Percentiles rank a stretch among this genome's conserved stretches.
phyloP scores from a whole-genome alignment of 2,113 vertebrate genomes.

The human region DNA sequence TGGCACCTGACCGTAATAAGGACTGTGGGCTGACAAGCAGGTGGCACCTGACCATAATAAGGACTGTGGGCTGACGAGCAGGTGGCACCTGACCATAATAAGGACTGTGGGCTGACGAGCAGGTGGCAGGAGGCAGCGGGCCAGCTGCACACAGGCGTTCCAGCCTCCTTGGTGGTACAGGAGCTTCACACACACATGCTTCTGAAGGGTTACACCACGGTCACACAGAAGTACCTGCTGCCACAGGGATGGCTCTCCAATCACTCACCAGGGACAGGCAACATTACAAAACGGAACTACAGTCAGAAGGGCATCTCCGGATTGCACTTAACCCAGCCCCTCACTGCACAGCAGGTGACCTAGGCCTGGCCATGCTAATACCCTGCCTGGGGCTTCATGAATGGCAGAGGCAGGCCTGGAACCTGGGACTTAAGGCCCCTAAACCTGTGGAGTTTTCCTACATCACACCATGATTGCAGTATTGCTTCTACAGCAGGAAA shows the following conservation, averaged over 20 bases:
- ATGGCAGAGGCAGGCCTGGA: background rate
- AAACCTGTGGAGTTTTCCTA: background rate
- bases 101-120: too few relatives aligned
- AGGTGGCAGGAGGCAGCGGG: background rate
- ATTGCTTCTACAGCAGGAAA: background rate
- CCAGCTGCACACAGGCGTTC: rapidly evolving
- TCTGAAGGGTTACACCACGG: background rate
- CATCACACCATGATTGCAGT: rapidly evolving
- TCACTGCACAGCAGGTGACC: too few relatives aligned
- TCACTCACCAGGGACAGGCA: background rate
- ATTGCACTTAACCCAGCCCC: background rate
- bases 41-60: background rate
- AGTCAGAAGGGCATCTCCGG: background rate
- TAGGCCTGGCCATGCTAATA: too few relatives aligned
- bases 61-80: background rate
- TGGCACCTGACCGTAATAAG: background rate
- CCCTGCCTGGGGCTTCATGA: too few relatives aligned
- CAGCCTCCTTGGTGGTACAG: background rate
- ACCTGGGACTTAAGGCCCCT: background rate
- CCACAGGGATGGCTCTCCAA: background rate
- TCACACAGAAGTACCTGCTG: rapidly evolving
- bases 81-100: background rate
- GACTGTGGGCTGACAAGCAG: too few relatives aligned
- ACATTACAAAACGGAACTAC: background rate
- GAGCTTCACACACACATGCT: background rate